phyloP scores from a whole-genome alignment of 2,888 invertebrate genomes.

The Himalopsyche kuldschensis region DNA sequence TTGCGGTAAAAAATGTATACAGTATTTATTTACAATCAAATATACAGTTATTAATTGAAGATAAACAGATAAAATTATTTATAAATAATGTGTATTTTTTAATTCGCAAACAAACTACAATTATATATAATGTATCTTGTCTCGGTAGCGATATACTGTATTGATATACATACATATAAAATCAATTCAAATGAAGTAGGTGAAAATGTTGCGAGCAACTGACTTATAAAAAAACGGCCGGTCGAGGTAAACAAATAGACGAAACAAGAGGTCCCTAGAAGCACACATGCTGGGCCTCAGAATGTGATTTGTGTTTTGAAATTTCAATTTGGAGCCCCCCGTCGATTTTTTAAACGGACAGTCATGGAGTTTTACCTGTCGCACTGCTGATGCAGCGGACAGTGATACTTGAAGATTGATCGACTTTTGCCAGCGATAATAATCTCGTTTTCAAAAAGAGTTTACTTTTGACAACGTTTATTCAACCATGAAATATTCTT shows the following conservation, averaged over 20 bases:
- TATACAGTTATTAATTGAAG: too few species aligned
- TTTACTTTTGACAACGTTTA: neutral
- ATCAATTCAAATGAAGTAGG: too few species aligned
- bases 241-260: conserved; percentile 33
- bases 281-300: conserved; percentile 35
- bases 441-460: neutral
- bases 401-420: neutral
- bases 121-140: too few species aligned
- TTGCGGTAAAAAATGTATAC: too few species aligned
- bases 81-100: too few species aligned
- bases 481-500: neutral
- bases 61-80: too few species aligned
- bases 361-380: conserved; percentile 9
- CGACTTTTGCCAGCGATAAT: neutral
- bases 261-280: conserved; percentile 28
- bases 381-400: neutral
- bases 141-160: too few species aligned
- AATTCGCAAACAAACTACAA: too few species aligned
- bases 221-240: neutral
- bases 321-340: conserved; percentile 39
- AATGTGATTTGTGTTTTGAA: conserved; percentile 36
- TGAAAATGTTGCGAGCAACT: neutral
- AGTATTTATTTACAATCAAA: too few species aligned
- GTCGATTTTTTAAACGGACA: conserved; percentile 26
- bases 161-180: too few species aligned